Conservation (phyloP, 1,140 invertebrate species). For the Euschistus heros region DNA sequence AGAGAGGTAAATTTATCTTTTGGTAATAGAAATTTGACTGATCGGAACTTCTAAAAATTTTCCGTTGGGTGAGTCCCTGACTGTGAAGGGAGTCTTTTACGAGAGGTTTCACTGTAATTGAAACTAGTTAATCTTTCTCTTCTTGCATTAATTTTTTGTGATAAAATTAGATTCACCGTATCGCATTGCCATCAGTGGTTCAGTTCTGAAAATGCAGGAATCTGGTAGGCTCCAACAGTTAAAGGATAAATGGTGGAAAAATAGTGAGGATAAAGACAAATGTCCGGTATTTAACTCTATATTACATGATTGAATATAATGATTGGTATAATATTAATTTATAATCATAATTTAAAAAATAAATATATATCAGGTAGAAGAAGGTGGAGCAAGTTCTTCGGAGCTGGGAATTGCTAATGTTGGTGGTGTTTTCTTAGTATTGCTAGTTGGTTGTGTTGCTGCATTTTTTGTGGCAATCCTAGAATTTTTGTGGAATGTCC, state of each 20-base stretch:
- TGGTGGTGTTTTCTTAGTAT: slow-evolving; percentile 81
- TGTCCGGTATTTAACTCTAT: not conserved
- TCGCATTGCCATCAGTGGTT: slow-evolving; percentile 55
- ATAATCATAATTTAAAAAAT: not conserved
- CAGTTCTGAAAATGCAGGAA: slow-evolving; percentile 72
- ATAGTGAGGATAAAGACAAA: slow-evolving; percentile 27
- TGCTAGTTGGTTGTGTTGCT: slow-evolving; percentile 54
- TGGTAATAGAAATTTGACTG: too few species aligned
- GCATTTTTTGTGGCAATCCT: slow-evolving; percentile 54
- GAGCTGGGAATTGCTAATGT: slow-evolving; percentile 69
- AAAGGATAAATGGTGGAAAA: slow-evolving; percentile 83
- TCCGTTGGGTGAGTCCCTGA: too few species aligned
- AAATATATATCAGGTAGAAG: slow-evolving; percentile 17
- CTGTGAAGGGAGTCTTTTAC: too few species aligned
- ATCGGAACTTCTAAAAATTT: too few species aligned
- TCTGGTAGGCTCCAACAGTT: slow-evolving; percentile 59
- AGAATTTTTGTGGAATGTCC: slow-evolving; percentile 74
- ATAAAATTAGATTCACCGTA: slow-evolving; percentile 53
- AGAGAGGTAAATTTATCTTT: too few species aligned
- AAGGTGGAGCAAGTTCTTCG: slow-evolving; percentile 35
- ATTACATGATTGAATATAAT: not conserved
- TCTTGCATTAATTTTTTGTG: too few species aligned
- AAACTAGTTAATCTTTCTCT: too few species aligned
- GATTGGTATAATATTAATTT: not conserved
- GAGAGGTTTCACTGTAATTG: too few species aligned